Percentiles rank a stretch among this genome's conserved stretches.
Conservation (phyloP, 2,888 invertebrate genomes). For the Amiota mariae region DNA sequence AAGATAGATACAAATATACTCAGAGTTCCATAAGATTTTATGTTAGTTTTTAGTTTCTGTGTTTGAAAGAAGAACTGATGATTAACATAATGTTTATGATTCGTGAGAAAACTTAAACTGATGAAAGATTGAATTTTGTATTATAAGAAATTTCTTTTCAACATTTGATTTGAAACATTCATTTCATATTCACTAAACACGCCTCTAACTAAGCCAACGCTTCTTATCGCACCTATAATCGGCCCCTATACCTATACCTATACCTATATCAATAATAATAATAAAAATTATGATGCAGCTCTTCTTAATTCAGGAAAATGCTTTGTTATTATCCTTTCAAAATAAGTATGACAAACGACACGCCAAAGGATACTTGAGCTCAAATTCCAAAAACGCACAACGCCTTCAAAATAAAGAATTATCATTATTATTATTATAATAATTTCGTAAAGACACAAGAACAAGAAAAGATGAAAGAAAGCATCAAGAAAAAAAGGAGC, state of each 20-base stretch:
- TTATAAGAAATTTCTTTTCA: constrained; percentile 23
- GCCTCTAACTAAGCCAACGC: constrained; percentile 30
- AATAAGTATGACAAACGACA: constrained; percentile 46
- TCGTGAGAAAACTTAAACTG: constrained; percentile 36
- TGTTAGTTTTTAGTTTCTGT: not conserved
- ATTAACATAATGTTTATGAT: constrained; percentile 20
- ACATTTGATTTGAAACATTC: constrained; percentile 48
- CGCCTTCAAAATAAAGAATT: constrained; percentile 16
- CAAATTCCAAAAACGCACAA: constrained; percentile 37
- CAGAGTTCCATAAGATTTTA: too few relatives aligned
- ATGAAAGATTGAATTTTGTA: too few relatives aligned
- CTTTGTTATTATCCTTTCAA: constrained; percentile 26
- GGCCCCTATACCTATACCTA: too few relatives aligned
- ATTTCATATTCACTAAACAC: constrained; percentile 28
- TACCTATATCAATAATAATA: too few relatives aligned
- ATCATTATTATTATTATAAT: constrained; percentile 58
- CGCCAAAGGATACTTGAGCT: constrained; percentile 44
- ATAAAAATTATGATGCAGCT: not conserved
- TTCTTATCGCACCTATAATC: too few relatives aligned
- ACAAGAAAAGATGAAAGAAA: constrained; percentile 26
- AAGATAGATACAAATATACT: too few relatives aligned
- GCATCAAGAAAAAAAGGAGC: constrained; percentile 44
- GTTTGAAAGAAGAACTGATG: constrained; percentile 30
- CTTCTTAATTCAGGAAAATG: not conserved
- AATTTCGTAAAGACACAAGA: constrained; percentile 48